A percentile compares a stretch with the other conserved stretches of the same genome.
Evolutionary conservation across 2,113 vertebrate species (phyloP).

Genomic region (Cochlearius cochlearius): DNA sequence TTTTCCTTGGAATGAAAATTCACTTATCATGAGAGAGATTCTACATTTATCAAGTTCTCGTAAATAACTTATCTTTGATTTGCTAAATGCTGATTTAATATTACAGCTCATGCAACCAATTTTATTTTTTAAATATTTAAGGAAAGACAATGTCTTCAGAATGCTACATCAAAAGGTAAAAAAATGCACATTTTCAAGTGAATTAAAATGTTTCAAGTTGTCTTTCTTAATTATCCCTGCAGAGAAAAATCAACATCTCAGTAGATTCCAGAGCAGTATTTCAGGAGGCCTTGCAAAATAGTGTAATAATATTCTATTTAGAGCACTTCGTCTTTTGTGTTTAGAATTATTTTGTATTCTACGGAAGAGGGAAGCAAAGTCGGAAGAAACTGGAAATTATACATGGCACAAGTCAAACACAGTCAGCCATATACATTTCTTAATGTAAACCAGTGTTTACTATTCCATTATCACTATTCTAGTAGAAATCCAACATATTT

Average conservation of each 20-base stretch:
- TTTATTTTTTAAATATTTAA: not conserved
- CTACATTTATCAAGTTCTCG: not conserved
- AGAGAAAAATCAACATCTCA: not conserved
- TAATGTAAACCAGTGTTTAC: not conserved
- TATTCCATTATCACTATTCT: not conserved
- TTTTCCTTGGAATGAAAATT: not conserved
- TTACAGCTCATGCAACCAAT: not conserved
- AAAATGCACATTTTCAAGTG: not conserved
- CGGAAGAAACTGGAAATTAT: not conserved
- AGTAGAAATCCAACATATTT: not conserved
- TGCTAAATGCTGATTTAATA: not conserved
- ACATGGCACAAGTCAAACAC: not conserved
- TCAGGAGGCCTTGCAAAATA: not conserved
- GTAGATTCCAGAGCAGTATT: not conserved
- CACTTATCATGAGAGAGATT: not conserved
- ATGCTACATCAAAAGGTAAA: not conserved
- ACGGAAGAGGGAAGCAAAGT: not conserved
- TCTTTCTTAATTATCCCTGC: not conserved
- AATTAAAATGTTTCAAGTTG: not conserved
- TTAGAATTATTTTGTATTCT: not conserved
- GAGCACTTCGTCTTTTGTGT: not conserved
- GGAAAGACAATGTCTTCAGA: not conserved
- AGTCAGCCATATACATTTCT: not conserved
- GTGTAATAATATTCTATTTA: not conserved
- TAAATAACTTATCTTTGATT: not conserved